Conservation (phyloP, 2,113 vertebrate genomes). For the Rhinoptilus africanus region DNA sequence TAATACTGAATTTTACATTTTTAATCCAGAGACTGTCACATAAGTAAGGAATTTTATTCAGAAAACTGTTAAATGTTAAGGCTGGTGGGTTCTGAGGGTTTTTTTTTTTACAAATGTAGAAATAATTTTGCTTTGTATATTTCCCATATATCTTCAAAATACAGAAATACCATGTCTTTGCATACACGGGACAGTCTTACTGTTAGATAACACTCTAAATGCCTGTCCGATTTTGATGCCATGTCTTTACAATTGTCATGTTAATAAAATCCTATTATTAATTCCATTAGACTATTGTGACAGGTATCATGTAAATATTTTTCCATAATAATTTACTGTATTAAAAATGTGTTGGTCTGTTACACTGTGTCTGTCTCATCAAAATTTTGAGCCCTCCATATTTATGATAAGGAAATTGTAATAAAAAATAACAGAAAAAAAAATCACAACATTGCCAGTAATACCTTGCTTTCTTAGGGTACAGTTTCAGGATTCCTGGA, state of each 20-base stretch:
- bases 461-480: background rate
- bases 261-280: background rate
- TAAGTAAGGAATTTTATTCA: background rate
- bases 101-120: background rate
- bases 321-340: background rate
- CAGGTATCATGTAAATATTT: background rate
- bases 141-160: background rate
- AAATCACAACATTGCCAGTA: background rate
- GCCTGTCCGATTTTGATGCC: background rate
- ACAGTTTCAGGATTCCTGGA: background rate
- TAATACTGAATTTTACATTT: background rate
- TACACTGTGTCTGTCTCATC: background rate
- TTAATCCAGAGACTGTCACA: background rate
- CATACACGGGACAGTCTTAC: background rate
- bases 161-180: background rate
- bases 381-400: background rate
- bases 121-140: background rate
- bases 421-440: background rate
- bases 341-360: background rate
- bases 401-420: background rate
- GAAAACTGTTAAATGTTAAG: background rate
- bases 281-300: background rate
- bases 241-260: background rate
- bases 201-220: background rate
- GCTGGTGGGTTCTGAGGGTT: accelerated